Base-by-base conservation (phyloP, 1,140 invertebrate species). In the Macrosteles quadrilineatus region DNA sequence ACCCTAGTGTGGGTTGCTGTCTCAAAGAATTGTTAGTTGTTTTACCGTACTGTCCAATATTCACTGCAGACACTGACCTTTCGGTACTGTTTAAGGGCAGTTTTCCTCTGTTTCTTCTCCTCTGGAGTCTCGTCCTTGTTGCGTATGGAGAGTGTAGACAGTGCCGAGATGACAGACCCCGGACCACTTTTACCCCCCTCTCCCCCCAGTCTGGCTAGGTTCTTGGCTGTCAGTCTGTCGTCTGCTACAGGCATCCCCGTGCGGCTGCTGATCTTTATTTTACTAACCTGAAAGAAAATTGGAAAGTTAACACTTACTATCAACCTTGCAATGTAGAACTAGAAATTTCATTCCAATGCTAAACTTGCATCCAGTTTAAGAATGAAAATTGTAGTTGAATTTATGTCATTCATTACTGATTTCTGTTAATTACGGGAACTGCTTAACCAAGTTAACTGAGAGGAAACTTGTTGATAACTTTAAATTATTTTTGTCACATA, bases 71-170 rank as follows among this genome's bases (percentile, higher is more conserved):
- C 29, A 72, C 73, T 76, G 78, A 87, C 86, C 78, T 84, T 87
- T 81, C 92, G 87, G 77, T 92, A 93, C 72, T 94, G 89, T 81
- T 92, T 96, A 0, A 98, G 80, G 14, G 89, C 83, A 36, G 88
- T 85, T 80, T 98, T 98, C 47, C 96, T 84, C 73, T 89, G 85
- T 74, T 82, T 89, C 77, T 88, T 90, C 74, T 97, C 93, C 73
- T 96, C 92, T 0, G 87, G 76, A 0, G 88, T 90, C 85, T 99
- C 97, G 74, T 91, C 85, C 80, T 91, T 92, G 0, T 88, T 87
- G 74, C 95, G 85, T 64, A 91, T 82, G 27, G 91, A 93, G 1
- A 93, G 80, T 0, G 85, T 80, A 53, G 87, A 91, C 6, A 92
- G 79, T 3, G 87, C 87, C 1, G 90, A 91, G 43, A 87, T 82